Evolutionary conservation across 2,888 invertebrate genomes (phyloP), one percentile per base, ranked within the genome.

Genomic region (Phragmatobia fuliginosa): DNA sequence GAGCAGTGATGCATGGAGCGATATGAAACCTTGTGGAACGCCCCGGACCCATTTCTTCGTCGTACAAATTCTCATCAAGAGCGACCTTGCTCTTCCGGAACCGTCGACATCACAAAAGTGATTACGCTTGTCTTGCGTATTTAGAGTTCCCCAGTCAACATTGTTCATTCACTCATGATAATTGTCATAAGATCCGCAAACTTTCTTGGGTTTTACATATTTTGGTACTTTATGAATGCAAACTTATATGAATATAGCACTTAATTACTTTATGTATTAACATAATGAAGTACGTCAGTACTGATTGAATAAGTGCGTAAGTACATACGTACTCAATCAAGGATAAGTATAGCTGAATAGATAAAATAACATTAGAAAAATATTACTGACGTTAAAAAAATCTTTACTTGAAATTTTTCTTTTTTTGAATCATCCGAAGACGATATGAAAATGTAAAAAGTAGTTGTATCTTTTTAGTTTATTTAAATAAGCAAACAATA

Each of bases 1-100:
- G 66, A 61, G 66, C 75, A 76, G 74, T 73, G 75, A 76, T 71
- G 76, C 76, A 62, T 73, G 70, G 70, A 41, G 41, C 49, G 25
- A 72, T 73, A 68, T 70, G 66, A 71, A 74, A 74, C 79, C 75
- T 77, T 72, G 68, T 68, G 75, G 60, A 62, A 70, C 65, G 41
- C 66, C 28, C 65, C 77, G 74, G 71, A 72, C 77, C 59, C 73
- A 81, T 81, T 81, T 81, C 81, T 81, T 73, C 68, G 65, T 70
- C 71, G 78, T 74, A 77, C 70, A 73, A 70, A 78, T 76, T 75
- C 74, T 78, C 81, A 78, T 76, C 74, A 72, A 79, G 32, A 71
- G 67, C 81, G 87, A 83, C 88, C 87, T 88, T 88, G 87, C 85
- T 83, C 88, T 88, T 88, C 88, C 88, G 88, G 81, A 87, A 85